Evolutionary conservation across 2,888 invertebrate genomes (phyloP), one percentile per base, ranked within the genome.

Genomic region (Serripes groenlandicus): DNA sequence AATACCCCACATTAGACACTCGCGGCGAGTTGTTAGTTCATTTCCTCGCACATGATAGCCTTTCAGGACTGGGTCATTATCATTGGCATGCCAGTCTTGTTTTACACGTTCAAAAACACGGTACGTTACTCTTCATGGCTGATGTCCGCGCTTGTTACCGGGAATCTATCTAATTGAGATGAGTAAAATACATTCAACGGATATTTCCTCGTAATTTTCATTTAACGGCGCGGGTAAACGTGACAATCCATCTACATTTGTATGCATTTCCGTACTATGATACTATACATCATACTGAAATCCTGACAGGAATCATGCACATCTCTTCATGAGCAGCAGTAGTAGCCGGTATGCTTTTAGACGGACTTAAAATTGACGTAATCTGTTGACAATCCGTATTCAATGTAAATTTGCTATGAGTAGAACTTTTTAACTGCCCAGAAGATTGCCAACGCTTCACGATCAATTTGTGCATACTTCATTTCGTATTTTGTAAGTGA

Each of bases 401-500:
- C 30, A 95, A 85, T 28, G 78, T 81, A 3, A 85, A 88, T 68
- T 81, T 83, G 23, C 84, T 86, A 88, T 37, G 78, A 70, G 64
- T 88, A 88, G 54, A 84, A 88, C 70, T 81, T 84, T 23, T 85
- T 88, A 15, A 82, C 79, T 56, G 68, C 81, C 35, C 52, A 77
- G 30, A 18, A 52, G 9, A 70, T 70, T 15, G 52, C 70, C n/a
- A 70, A 49, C n/a, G 52, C 93, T 89, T 93, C 94, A 76, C 93
- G 92, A 66, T 94, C 94, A 15, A 94, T 78, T 80, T 94, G 93
- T 28, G 92, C 90, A 82, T 94, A 94, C 9, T 90, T 89, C 42
- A 81, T 73, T 87, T 94, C 93, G 87, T 91, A 93, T 94, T 89
- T 92, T 90, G 85, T 89, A 77, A 95, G 93, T 70, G 94, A 94